Percentiles rank a stretch among this genome's conserved stretches.
These are phyloP conservation scores for Trissolcus brochymenae DNA, from an alignment of 2,888 invertebrate genomes.

Conservation along the genomic window DNA sequence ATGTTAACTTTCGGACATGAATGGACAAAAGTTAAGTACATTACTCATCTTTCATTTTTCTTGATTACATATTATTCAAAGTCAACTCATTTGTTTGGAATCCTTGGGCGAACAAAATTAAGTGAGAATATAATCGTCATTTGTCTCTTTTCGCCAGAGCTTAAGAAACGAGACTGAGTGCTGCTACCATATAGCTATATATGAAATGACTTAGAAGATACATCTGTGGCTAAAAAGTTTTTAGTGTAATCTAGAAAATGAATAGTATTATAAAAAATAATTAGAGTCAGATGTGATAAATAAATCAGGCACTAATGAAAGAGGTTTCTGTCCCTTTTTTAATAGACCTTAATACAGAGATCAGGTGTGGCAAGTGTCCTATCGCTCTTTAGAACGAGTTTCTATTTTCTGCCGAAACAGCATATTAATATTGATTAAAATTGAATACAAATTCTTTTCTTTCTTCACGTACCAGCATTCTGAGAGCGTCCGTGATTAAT, in stretches of 20 bases:
- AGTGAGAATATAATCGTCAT: conserved; percentile 15
- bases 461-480: conserved; percentile 15
- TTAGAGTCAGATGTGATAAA: conserved; percentile 36
- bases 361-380: conserved; percentile 15
- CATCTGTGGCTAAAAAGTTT: conserved; percentile 47
- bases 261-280: conserved; percentile 38
- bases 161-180: conserved; percentile 7
- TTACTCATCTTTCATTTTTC: no score
- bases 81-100: no score
- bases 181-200: conserved; percentile 3
- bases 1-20: background rate
- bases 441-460: conserved; percentile 29
- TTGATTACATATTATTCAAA: no score
- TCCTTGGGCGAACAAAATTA: background rate
- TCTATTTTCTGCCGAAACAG: conserved; percentile 41
- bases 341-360: conserved; percentile 19
- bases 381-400: conserved; percentile 20
- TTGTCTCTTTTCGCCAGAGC: conserved; percentile 23
- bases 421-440: conserved; percentile 43
- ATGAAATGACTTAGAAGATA: conserved; percentile 8
- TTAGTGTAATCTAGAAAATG: conserved; percentile 35
- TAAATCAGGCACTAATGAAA: conserved; percentile 46
- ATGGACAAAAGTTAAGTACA: background rate
- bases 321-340: conserved; percentile 12
- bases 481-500: conserved; percentile 39